A percentile compares a stretch with the other conserved stretches of the same genome.
Evolutionary conservation across 2,888 invertebrate species (phyloP).

Genomic region (Drosophila neutralis): DNA sequence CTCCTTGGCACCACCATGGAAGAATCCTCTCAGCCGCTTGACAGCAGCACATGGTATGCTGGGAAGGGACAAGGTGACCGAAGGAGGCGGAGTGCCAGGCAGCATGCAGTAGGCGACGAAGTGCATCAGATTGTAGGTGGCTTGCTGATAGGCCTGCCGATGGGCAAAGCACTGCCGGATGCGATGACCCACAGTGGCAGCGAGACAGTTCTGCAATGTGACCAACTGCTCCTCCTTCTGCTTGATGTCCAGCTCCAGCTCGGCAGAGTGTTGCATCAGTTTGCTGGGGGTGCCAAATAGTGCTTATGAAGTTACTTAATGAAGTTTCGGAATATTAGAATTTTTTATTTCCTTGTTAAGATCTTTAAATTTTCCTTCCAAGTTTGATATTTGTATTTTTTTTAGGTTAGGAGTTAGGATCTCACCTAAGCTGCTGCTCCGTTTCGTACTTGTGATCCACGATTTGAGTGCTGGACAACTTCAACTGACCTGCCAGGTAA

Average conservation of each 20-base stretch:
- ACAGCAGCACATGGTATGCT: constrained; percentile 54
- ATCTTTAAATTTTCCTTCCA: too few species aligned
- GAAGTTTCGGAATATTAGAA: too few species aligned
- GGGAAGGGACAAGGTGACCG: constrained; percentile 48
- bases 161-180: constrained; percentile 68
- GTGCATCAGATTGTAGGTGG: constrained; percentile 76
- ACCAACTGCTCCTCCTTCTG: constrained; percentile 62
- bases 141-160: constrained; percentile 63
- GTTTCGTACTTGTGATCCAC: constrained; percentile 31
- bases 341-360: too few species aligned
- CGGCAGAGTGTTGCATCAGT: constrained; percentile 41
- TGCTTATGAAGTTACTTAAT: neutral
- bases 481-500: constrained; percentile 26
- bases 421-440: constrained; percentile 30
- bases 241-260: constrained; percentile 47
- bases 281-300: constrained; percentile 40
- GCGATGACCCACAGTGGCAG: constrained; percentile 73
- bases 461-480: constrained; percentile 10
- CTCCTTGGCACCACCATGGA: constrained; percentile 10
- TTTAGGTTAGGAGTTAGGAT: neutral
- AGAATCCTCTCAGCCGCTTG: constrained; percentile 46
- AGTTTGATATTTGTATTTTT: too few species aligned
- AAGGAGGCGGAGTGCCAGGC: constrained; percentile 79
- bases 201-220: constrained; percentile 67
- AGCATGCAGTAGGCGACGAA: constrained; percentile 76